A percentile compares a stretch with the other conserved stretches of the same genome.
Evolutionary conservation across 2,797 vertebrate genomes (phyloP).

Genomic region (Gila robusta): DNA sequence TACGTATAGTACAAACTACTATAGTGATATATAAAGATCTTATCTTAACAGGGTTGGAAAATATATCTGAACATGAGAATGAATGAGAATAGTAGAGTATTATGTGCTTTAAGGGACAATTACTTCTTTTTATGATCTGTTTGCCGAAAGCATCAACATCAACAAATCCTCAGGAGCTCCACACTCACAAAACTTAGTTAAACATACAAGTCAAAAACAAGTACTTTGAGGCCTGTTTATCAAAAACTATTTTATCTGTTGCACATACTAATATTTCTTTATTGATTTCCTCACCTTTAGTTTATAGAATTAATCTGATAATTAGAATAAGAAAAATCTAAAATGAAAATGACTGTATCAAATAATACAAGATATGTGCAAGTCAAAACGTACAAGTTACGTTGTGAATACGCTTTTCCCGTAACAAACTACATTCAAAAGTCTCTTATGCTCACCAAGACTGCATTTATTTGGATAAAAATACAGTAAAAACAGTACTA

Average conservation of each 20-base stretch:
- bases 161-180: not conserved
- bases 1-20: not conserved
- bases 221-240: not conserved
- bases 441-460: not conserved
- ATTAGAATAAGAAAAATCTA: not conserved
- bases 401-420: not conserved
- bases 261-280: not conserved
- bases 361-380: not conserved
- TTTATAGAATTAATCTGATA: not conserved
- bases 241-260: not conserved
- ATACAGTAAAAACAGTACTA: not conserved
- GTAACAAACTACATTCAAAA: not conserved
- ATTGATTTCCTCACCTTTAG: not conserved
- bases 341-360: not conserved
- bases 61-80: conserved; percentile 4
- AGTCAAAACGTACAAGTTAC: not conserved
- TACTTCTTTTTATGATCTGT: not conserved
- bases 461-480: not conserved
- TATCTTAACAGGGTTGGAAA: conserved; percentile 16
- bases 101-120: not conserved
- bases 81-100: conserved; percentile 2
- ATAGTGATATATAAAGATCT: conserved; percentile 29
- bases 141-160: conserved; percentile 28
- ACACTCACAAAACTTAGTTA: not conserved
- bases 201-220: conserved; percentile 16